These are phyloP conservation scores for Siphamia tubifer DNA, from an alignment of 2,113 vertebrate species.

Conservation along the genomic window DNA sequence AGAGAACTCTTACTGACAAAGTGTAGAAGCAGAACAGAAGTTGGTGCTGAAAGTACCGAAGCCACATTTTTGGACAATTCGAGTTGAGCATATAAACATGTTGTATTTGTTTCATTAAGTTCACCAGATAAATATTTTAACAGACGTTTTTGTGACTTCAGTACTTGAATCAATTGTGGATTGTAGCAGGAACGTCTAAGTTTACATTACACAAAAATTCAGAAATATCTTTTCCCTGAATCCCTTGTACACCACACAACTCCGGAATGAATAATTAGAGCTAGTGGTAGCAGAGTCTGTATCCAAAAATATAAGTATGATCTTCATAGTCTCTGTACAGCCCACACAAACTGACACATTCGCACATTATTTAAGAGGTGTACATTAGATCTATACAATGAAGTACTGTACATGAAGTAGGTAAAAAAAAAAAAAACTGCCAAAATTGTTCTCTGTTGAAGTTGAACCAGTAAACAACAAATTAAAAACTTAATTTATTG, in stretches of 20 bases:
- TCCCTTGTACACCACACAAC: neutral
- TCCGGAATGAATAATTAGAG: conserved; percentile 26
- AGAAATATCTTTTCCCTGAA: conserved; percentile 22
- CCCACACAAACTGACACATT: neutral
- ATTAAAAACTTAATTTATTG: too few species aligned
- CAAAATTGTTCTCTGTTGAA: too few species aligned
- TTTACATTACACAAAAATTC: conserved; percentile 8
- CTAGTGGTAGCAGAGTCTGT: neutral
- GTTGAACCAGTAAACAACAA: too few species aligned
- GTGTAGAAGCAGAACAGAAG: conserved; percentile 21
- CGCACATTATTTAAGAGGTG: neutral
- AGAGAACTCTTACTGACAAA: too few species aligned
- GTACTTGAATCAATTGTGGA: conserved; percentile 8
- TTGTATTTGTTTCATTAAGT: too few species aligned
- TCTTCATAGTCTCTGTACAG: neutral
- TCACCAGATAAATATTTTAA: too few species aligned
- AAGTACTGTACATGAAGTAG: too few species aligned
- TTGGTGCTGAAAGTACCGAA: too few species aligned
- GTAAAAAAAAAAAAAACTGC: too few species aligned
- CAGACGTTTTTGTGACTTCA: too few species aligned
- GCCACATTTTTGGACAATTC: too few species aligned
- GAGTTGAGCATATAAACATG: too few species aligned
- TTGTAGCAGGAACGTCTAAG: neutral
- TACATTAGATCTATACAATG: neutral
- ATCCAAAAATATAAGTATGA: neutral